Evolutionary conservation across 2,888 invertebrate genomes (phyloP).

Genomic region (Electrophaes corylata): DNA sequence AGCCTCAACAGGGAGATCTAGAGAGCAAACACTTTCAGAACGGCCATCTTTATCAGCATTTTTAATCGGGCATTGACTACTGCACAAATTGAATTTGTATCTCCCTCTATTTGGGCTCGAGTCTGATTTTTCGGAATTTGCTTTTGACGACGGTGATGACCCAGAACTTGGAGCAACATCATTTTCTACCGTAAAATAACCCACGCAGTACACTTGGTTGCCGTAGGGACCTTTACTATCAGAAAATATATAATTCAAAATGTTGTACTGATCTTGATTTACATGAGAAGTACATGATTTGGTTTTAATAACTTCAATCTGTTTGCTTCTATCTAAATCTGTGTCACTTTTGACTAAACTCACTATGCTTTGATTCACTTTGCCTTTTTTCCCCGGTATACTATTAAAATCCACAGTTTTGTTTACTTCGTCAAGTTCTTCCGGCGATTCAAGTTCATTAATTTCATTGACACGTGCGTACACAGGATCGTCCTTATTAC

Average conservation of each 20-base stretch:
- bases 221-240: constrained; percentile 47
- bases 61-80: constrained; percentile 46
- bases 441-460: not conserved
- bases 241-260: constrained; percentile 65
- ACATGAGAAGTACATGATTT: constrained; percentile 58
- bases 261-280: constrained; percentile 45
- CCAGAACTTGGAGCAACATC: constrained; percentile 38
- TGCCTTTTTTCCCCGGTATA: constrained; percentile 1
- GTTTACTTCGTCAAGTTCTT: not conserved
- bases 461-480: not conserved
- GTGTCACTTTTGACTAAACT: constrained; percentile 52
- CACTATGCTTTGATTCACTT: constrained; percentile 27
- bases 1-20: constrained; percentile 54
- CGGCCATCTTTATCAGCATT: constrained; percentile 29
- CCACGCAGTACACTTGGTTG: constrained; percentile 63
- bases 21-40: constrained; percentile 49
- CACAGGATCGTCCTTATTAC: not conserved
- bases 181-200: constrained; percentile 67
- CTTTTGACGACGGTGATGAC: constrained; percentile 28
- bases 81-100: constrained; percentile 50
- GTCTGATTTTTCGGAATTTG: constrained; percentile 39
- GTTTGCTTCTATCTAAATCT: constrained; percentile 40
- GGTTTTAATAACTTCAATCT: constrained; percentile 43
- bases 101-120: constrained; percentile 33
- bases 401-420: not conserved